Conservation (phyloP, 2,797 vertebrate genomes). For the Peromyscus eremicus region DNA sequence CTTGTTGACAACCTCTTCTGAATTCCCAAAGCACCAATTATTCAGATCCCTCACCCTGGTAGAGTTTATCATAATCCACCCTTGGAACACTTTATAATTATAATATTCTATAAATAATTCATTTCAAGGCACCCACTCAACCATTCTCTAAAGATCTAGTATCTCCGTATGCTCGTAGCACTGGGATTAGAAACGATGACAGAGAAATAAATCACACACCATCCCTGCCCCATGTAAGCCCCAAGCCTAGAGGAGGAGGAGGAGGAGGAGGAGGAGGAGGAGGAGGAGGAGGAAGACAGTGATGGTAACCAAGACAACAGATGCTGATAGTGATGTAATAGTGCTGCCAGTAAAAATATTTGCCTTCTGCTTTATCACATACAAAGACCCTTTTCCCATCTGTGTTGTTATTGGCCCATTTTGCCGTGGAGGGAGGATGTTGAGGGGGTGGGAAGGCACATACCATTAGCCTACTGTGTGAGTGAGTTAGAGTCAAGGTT, state of each 20-base stretch:
- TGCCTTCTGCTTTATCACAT: background rate
- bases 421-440: background rate
- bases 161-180: background rate
- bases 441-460: background rate
- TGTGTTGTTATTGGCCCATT: background rate
- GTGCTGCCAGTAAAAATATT: constrained; percentile 18
- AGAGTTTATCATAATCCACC: background rate
- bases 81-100: background rate
- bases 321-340: background rate
- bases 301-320: background rate
- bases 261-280: no score
- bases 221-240: background rate
- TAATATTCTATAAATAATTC: background rate
- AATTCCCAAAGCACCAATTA: constrained; percentile 19
- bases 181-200: background rate
- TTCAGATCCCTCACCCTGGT: background rate
- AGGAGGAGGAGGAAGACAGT: background rate
- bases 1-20: background rate
- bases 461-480: background rate
- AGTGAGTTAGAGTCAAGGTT: background rate
- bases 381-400: background rate
- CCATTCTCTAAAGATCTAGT: constrained; percentile 19
- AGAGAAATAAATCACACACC: background rate
- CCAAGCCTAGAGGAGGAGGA: background rate
- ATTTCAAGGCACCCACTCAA: background rate